These are phyloP conservation scores for Frieseomelitta varia DNA, from an alignment of 1,140 invertebrate genomes.

Conservation along the genomic window DNA sequence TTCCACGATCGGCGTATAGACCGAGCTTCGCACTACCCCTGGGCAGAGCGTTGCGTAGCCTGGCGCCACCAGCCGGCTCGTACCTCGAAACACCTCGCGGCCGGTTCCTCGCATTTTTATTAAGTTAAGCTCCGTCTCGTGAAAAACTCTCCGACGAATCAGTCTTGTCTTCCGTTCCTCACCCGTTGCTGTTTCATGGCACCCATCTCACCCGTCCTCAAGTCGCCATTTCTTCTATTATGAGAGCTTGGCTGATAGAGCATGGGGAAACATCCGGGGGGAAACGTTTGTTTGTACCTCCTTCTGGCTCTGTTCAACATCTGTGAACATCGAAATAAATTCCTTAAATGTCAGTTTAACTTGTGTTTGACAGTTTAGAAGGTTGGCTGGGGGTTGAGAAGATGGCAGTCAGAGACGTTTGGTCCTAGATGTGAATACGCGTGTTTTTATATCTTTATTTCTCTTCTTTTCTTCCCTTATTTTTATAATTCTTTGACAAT, in stretches of 20 bases:
- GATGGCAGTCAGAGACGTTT: too few relatives aligned
- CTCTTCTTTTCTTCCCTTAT: too few relatives aligned
- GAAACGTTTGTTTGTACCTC: background rate
- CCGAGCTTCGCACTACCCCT: conserved; percentile 60
- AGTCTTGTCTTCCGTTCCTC: background rate
- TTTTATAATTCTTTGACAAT: too few relatives aligned
- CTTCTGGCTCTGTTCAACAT: fast-evolving
- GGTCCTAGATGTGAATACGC: too few relatives aligned
- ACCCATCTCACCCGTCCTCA: background rate
- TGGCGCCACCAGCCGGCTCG: conserved; percentile 65
- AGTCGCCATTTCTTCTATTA: fast-evolving
- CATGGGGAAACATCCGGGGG: fast-evolving
- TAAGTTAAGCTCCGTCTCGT: conserved; percentile 32
- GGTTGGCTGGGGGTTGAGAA: too few relatives aligned
- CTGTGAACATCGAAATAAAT: background rate
- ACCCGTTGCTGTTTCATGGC: background rate
- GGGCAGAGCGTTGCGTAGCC: conserved; percentile 51
- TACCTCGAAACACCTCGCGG: conserved; percentile 54
- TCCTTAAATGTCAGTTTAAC: background rate
- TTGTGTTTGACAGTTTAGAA: too few relatives aligned
- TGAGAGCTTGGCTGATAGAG: background rate
- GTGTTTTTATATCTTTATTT: too few relatives aligned
- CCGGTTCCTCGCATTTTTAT: conserved; percentile 55
- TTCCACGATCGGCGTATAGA: conserved; percentile 4
- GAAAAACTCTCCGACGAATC: conserved; percentile 14